Percentiles rank a stretch among this genome's conserved stretches.
These are phyloP conservation scores for Drosophila repleta DNA, from an alignment of 1,140 invertebrate genomes.

Conservation along the genomic window DNA sequence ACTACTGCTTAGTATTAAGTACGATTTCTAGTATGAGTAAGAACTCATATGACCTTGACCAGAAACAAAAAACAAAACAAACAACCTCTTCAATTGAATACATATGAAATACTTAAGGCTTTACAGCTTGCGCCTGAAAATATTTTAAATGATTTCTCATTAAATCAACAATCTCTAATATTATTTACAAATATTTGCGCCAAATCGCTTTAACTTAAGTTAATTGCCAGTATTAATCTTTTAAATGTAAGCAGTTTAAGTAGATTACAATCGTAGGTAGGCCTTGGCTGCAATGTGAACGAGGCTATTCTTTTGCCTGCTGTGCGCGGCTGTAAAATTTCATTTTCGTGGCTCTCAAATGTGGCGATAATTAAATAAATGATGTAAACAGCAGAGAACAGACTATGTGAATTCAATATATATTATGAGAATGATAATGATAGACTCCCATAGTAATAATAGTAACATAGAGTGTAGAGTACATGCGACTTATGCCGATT, in stretches of 20 bases:
- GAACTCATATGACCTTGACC: too few relatives aligned
- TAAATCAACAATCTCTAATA: background rate
- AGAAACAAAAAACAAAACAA: too few relatives aligned
- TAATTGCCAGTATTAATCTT: constrained; percentile 31
- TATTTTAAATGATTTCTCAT: background rate
- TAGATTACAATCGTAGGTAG: constrained; percentile 9
- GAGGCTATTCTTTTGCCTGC: constrained; percentile 10
- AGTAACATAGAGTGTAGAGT: background rate
- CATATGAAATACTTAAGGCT: background rate
- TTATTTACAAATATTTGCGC: constrained; percentile 15
- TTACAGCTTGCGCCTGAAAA: background rate
- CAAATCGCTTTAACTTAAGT: background rate
- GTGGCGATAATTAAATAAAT: constrained; percentile 30
- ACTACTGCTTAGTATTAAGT: too few relatives aligned
- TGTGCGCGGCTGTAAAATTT: constrained; percentile 17
- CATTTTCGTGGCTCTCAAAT: constrained; percentile 2
- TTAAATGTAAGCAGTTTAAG: constrained; percentile 16
- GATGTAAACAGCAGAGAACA: constrained; percentile 33
- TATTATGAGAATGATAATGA: background rate
- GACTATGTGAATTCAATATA: constrained; percentile 1
- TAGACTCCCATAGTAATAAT: background rate
- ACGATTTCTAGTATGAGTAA: too few relatives aligned
- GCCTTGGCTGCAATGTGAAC: constrained; percentile 1
- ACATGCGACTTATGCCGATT: too few relatives aligned
- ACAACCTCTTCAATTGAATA: background rate